Conservation (phyloP, 2,113 vertebrate genomes). For the Cyprinodon brontotheroides region DNA sequence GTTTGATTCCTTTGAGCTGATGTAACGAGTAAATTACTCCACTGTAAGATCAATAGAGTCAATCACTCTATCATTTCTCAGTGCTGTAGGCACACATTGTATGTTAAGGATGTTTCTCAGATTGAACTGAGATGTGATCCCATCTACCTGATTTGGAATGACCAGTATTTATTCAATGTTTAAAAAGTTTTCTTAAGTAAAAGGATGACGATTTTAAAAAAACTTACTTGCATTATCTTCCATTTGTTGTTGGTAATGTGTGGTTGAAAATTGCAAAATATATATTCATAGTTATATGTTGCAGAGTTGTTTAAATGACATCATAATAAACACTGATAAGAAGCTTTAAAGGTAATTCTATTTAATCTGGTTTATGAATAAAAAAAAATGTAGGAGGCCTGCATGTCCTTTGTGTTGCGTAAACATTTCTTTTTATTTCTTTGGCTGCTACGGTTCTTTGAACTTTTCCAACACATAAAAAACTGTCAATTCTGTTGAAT, state of each 20-base stretch:
- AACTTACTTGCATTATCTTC: not conserved
- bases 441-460: no score
- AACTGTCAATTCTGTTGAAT: no score
- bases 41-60: conserved; percentile 37
- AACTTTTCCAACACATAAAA: no score
- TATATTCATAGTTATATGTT: no score
- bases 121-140: conserved; percentile 29
- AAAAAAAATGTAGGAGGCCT: no score
- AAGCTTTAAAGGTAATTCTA: not conserved
- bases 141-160: conserved; percentile 3
- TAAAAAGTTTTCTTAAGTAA: not conserved
- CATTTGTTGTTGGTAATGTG: not conserved
- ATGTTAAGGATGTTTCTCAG: conserved; percentile 23
- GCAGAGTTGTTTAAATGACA: not conserved
- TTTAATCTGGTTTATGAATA: no score
- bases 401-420: no score
- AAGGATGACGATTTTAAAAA: not conserved
- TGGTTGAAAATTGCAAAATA: no score
- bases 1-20: no score
- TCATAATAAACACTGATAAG: not conserved
- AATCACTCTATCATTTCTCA: conserved; percentile 44
- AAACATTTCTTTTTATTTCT: no score
- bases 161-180: not conserved
- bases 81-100: conserved; percentile 35
- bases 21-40: no score